A percentile compares a stretch with the other conserved stretches of the same genome.
phyloP scores from a whole-genome alignment of 2,888 invertebrate genomes.

The Gonocerus acuteangulatus region DNA sequence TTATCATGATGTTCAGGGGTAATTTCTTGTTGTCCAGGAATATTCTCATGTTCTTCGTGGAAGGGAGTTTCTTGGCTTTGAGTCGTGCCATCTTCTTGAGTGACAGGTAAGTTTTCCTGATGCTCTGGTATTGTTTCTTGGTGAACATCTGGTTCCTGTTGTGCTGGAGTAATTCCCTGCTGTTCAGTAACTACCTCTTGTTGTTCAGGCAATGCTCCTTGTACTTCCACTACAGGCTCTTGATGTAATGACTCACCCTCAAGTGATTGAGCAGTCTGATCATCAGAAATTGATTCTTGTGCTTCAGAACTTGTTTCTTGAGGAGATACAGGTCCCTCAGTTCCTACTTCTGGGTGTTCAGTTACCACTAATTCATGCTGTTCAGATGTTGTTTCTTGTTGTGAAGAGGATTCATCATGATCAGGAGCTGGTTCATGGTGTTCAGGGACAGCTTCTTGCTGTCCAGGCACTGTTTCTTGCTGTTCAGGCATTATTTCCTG shows the following conservation, averaged over 20 bases:
- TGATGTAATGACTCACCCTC: no score
- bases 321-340: constrained; percentile 1
- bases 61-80: no score
- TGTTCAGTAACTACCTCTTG: constrained; percentile 11
- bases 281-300: constrained; percentile 8
- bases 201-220: constrained; percentile 9
- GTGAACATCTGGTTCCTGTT: background rate
- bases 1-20: no score
- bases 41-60: background rate
- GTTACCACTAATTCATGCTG: constrained; percentile 17
- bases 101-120: background rate
- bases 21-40: background rate
- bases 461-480: constrained; percentile 24
- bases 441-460: background rate
- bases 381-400: constrained; percentile 29
- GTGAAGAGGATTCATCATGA: background rate
- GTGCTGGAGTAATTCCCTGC: background rate
- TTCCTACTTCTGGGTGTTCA: background rate
- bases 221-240: constrained; percentile 20
- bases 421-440: constrained; percentile 2
- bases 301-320: constrained; percentile 1
- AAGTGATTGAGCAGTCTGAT: no score
- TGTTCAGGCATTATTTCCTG: constrained; percentile 33
- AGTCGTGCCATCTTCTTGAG: background rate
- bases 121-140: no score